A percentile compares a stretch with the other conserved stretches of the same genome.
Evolutionary conservation across 2,888 invertebrate species (phyloP).

Genomic region (Ophion obscuratus): DNA sequence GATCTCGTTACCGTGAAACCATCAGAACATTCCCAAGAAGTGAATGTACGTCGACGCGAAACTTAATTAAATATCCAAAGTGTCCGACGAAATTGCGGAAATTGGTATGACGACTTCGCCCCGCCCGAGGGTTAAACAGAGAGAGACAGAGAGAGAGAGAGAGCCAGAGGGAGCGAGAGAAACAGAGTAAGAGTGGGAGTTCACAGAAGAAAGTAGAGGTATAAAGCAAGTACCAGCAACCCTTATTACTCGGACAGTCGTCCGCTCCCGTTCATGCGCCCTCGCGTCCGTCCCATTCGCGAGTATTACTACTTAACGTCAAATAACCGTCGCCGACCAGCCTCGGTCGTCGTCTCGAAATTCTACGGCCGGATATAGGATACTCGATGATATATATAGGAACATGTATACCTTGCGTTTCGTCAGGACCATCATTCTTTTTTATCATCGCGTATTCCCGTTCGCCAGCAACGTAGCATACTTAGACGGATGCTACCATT

Average conservation of each 20-base stretch:
- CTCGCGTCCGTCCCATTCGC: slow-evolving; percentile 78
- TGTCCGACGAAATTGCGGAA: slow-evolving; percentile 83
- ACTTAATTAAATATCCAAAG: slow-evolving; percentile 84
- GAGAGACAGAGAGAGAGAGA: slow-evolving; percentile 12
- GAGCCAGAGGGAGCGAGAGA: neutral
- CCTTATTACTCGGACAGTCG: slow-evolving; percentile 76
- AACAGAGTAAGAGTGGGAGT: neutral
- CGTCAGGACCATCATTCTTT: slow-evolving; percentile 72
- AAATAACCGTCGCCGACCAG: slow-evolving; percentile 82
- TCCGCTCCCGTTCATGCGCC: slow-evolving; percentile 71
- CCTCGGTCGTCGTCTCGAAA: slow-evolving; percentile 31
- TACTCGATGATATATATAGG: slow-evolving; percentile 16
- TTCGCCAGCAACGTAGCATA: slow-evolving; percentile 27
- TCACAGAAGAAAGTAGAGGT: slow-evolving; percentile 5
- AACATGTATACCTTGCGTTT: slow-evolving; percentile 44
- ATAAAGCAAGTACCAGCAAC: slow-evolving; percentile 34
- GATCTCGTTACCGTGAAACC: slow-evolving; percentile 56
- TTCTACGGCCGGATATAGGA: slow-evolving; percentile 7
- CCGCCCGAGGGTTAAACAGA: slow-evolving; percentile 27
- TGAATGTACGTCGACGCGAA: slow-evolving; percentile 82
- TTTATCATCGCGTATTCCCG: slow-evolving; percentile 61
- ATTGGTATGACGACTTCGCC: slow-evolving; percentile 83
- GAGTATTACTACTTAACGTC: slow-evolving; percentile 83
- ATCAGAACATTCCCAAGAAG: slow-evolving; percentile 72
- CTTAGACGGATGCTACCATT: neutral